Base-by-base conservation (phyloP, 2,113 vertebrate genomes). In the Cinclus cinclus region DNA sequence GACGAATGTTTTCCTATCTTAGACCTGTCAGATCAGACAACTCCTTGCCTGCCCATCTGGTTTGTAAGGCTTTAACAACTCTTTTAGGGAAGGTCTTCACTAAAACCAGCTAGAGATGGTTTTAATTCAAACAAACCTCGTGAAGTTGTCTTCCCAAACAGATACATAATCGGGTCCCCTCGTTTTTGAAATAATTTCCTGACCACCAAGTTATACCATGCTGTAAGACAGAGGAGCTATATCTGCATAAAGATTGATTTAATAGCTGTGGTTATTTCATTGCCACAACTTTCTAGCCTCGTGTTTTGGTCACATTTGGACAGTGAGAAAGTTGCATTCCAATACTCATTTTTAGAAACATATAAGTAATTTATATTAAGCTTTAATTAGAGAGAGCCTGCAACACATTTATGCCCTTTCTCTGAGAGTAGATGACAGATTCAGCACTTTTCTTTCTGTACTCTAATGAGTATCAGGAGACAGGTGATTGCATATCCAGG, bases 1-100 rank as follows among this genome's bases (percentile, higher is more conserved):
- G 2, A 22, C 0, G 0, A 73, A 56, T 16, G 12, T 37, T 83
- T 37, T 87, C 23, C 13, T 82, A 1, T 15, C 15, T 41, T 35
- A 71, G 11, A 41, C 42, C 23, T 35, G 19, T 78, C 50, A 64
- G 25, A 42, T 19, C 30, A 55, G 25, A 19, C 13, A 24, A 9
- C 3, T 37, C 23, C 15, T 83, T 59, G 33, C 16, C 56, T 63
- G 12, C 8, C 37, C 65, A 10, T 42, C 30, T 81, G 18, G 59
- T 62, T 35, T 46, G 16, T 67, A 46, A 78, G 30, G 30, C 42
- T 81, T 18, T 69, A 64, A 58, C 7, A 2, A 28, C 33, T 44
- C 12, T 39, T 0, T 58, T 44, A 46, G 15, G 31, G 20, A 83
- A 6, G 7, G 2, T 64, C 47, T 71, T 33, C 33, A 63, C 9